These are phyloP conservation scores for Pyrgilauda ruficollis DNA, from an alignment of 2,113 vertebrate species.

Conservation along the genomic window DNA sequence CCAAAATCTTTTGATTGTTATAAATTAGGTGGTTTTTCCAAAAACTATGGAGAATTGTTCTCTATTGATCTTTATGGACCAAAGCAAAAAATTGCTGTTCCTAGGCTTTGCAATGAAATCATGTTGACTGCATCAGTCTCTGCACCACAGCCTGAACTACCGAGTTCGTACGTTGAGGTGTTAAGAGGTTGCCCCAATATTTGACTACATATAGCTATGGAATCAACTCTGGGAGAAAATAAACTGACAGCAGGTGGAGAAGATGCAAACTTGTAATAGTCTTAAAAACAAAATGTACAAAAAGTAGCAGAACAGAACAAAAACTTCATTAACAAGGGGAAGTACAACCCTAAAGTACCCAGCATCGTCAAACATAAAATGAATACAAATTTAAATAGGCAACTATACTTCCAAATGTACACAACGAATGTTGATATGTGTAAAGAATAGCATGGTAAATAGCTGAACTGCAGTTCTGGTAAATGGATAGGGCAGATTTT, in stretches of 20 bases:
- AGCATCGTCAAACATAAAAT: conserved; percentile 64
- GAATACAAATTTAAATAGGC: conserved; percentile 69
- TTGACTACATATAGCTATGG: conserved; percentile 67
- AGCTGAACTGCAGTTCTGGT: conserved; percentile 57
- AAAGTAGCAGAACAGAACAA: conserved; percentile 62
- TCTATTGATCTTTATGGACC: conserved; percentile 69
- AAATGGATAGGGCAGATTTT: conserved; percentile 61
- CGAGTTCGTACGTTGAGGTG: conserved; percentile 55
- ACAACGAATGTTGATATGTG: conserved; percentile 58
- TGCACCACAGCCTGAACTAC: conserved; percentile 62
- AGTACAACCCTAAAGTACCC: conserved; percentile 70
- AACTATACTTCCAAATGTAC: conserved; percentile 69
- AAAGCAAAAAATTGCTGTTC: conserved; percentile 69
- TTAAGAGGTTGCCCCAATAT: conserved; percentile 59
- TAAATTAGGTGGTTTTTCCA: conserved; percentile 77
- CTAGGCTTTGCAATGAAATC: conserved; percentile 70
- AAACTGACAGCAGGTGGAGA: conserved; percentile 56
- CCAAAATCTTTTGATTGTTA: conserved; percentile 80
- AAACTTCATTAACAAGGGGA: conserved; percentile 68
- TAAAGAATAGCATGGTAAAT: conserved; percentile 62
- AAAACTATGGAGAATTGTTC: conserved; percentile 72
- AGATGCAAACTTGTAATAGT: conserved; percentile 67
- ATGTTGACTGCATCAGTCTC: conserved; percentile 59
- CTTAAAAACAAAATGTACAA: conserved; percentile 72
- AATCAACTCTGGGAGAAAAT: conserved; percentile 64